A percentile compares a stretch with the other conserved stretches of the same genome.
Conservation (phyloP, 2,888 invertebrate genomes). For the Archaeoteleia sp. region DNA sequence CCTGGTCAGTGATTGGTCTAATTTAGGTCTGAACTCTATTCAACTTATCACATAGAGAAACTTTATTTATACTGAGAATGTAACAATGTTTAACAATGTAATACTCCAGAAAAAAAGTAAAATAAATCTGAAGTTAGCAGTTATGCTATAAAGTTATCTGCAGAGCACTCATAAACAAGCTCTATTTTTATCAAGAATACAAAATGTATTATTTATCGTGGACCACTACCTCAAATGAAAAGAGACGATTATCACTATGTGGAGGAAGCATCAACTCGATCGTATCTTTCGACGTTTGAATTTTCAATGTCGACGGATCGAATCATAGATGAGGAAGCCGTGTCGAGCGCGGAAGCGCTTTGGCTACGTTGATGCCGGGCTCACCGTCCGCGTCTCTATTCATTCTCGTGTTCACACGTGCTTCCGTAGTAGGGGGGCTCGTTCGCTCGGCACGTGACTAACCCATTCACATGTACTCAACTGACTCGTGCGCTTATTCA, state of each 20-base stretch:
- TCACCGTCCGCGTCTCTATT: slow-evolving; percentile 33
- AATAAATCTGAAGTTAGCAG: too few species aligned
- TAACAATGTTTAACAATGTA: too few species aligned
- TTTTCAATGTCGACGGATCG: slow-evolving; percentile 20
- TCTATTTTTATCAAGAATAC: too few species aligned
- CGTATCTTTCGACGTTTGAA: slow-evolving; percentile 6
- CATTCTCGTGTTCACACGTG: slow-evolving; percentile 55
- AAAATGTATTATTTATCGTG: too few species aligned
- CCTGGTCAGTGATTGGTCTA: too few species aligned
- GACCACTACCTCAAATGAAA: too few species aligned
- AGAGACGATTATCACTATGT: background rate
- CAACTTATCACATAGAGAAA: too few species aligned
- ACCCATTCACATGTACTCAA: slow-evolving; percentile 56
- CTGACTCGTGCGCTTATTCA: slow-evolving; percentile 53
- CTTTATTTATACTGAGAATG: too few species aligned
- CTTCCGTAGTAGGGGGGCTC: slow-evolving; percentile 45
- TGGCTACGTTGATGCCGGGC: slow-evolving; percentile 36
- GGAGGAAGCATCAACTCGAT: background rate
- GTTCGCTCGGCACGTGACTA: slow-evolving; percentile 58
- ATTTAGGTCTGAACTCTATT: too few species aligned
- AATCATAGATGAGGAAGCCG: slow-evolving; percentile 29
- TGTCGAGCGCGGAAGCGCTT: slow-evolving; percentile 34
- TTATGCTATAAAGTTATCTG: too few species aligned
- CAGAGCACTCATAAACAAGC: too few species aligned
- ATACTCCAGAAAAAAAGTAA: too few species aligned